A percentile compares a stretch with the other conserved stretches of the same genome.
phyloP scores from a whole-genome alignment of 2,113 vertebrate genomes.

The Coregonus clupeaformis region DNA sequence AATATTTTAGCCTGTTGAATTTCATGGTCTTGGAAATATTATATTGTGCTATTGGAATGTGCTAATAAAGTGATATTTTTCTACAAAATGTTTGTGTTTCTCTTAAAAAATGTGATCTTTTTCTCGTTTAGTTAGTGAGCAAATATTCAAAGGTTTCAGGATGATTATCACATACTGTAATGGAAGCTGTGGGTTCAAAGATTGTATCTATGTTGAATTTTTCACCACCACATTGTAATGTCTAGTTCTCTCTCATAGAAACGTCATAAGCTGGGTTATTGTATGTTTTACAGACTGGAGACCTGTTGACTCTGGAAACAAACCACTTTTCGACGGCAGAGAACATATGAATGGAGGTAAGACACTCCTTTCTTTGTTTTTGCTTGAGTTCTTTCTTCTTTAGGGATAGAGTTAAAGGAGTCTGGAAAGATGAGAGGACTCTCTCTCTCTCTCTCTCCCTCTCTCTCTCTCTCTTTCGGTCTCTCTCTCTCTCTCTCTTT shows the following conservation, averaged over 20 bases:
- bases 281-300: conserved; percentile 66
- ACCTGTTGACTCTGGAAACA: conserved; percentile 70
- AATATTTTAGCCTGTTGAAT: conserved; percentile 84
- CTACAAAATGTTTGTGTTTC: conserved; percentile 68
- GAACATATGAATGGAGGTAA: conserved; percentile 45
- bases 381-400: conserved; percentile 22
- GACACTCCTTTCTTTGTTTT: conserved; percentile 17
- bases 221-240: too few relatives aligned
- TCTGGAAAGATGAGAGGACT: too few relatives aligned
- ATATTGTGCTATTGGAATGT: conserved; percentile 89
- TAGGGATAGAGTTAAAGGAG: background rate
- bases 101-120: too few relatives aligned
- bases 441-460: too few relatives aligned
- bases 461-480: too few relatives aligned
- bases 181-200: conserved; percentile 19
- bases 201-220: conserved; percentile 5
- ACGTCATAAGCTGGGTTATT: conserved; percentile 27
- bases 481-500: background rate
- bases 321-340: conserved; percentile 26
- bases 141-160: background rate
- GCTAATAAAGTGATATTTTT: conserved; percentile 98
- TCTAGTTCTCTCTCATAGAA: too few relatives aligned
- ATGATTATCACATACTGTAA: conserved; percentile 36
- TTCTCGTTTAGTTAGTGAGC: background rate
- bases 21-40: conserved; percentile 81